Conservation (phyloP, 2,888 invertebrate species). For the Autographa gamma region DNA sequence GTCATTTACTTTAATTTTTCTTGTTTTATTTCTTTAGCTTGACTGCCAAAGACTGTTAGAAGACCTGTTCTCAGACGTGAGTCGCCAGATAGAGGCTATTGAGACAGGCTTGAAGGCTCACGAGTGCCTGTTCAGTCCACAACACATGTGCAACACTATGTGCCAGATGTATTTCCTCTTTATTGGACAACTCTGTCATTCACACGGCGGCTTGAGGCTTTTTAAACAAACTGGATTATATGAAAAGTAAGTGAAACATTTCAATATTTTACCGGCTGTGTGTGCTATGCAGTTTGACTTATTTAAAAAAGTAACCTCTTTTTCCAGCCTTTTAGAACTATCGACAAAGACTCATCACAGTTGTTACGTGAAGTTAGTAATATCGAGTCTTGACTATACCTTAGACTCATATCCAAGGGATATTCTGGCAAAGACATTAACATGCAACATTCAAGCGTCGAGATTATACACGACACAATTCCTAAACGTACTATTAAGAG, state of each 20-base stretch:
- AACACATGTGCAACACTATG: constrained; percentile 95
- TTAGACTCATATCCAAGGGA: constrained; percentile 92
- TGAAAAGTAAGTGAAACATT: constrained; percentile 89
- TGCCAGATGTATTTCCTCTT: constrained; percentile 98
- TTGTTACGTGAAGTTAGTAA: constrained; percentile 97
- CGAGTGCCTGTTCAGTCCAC: constrained; percentile 96
- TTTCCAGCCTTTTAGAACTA: constrained; percentile 92
- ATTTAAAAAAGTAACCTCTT: neutral
- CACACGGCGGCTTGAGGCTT: constrained; percentile 91
- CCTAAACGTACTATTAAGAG: constrained; percentile 95
- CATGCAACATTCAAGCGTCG: constrained; percentile 88
- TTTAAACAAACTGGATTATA: constrained; percentile 93
- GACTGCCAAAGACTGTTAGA: constrained; percentile 92
- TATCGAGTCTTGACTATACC: constrained; percentile 97
- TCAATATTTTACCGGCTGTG: neutral
- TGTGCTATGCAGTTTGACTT: neutral
- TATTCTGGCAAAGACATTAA: constrained; percentile 89
- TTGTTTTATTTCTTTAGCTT: constrained; percentile 75
- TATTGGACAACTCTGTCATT: constrained; percentile 95
- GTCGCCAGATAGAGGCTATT: constrained; percentile 92
- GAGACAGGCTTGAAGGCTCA: constrained; percentile 93
- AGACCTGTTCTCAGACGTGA: constrained; percentile 94
- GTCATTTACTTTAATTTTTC: neutral
- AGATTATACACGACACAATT: constrained; percentile 97
- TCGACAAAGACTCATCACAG: constrained; percentile 95